phyloP scores from a whole-genome alignment of 2,113 vertebrate genomes.

The Alligator sinensis region DNA sequence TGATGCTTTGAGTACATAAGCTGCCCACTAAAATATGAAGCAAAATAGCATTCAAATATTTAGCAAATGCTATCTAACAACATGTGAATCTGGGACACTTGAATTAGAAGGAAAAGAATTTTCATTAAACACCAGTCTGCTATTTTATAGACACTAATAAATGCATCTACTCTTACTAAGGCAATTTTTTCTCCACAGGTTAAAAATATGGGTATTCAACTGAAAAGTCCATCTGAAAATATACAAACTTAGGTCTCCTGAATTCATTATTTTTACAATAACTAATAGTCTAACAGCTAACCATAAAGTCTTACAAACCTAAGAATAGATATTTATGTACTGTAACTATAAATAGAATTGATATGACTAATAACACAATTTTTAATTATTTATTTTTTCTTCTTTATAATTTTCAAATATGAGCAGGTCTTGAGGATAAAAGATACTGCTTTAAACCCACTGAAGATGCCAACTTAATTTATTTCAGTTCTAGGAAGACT shows the following conservation, averaged over 20 bases:
- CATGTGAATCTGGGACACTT: neutral
- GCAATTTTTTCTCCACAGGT: neutral
- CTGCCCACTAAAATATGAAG: constrained; percentile 66
- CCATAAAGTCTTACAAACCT: neutral
- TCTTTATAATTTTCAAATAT: neutral
- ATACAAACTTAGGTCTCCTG: neutral
- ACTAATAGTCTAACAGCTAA: neutral
- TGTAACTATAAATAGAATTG: neutral
- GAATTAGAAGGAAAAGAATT: constrained; percentile 12
- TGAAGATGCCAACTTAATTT: neutral
- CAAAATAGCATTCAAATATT: constrained; percentile 54
- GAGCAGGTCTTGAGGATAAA: neutral
- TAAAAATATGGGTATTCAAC: neutral
- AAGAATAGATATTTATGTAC: neutral
- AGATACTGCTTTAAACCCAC: neutral
- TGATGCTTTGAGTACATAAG: constrained; percentile 75
- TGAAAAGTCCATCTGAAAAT: neutral
- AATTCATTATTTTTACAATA: neutral
- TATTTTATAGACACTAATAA: neutral
- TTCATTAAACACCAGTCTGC: neutral
- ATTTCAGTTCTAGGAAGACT: neutral
- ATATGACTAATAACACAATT: neutral
- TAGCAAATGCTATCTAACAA: constrained; percentile 28
- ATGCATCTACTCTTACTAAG: neutral
- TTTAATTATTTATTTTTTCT: neutral